Evolutionary conservation across 2,113 vertebrate species (phyloP).

Genomic region (Opisthocomus hoazin): DNA sequence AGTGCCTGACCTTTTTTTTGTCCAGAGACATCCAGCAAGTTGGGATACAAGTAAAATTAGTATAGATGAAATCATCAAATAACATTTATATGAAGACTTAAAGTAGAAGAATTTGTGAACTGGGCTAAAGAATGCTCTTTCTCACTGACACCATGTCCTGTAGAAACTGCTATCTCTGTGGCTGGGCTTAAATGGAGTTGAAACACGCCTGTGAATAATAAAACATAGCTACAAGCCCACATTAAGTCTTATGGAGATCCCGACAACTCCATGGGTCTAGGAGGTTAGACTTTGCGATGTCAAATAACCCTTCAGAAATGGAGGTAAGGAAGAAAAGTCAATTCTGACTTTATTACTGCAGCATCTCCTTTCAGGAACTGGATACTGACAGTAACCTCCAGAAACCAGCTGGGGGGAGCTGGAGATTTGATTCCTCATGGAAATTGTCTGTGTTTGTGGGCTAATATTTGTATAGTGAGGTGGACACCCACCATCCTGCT

Average conservation of each 20-base stretch:
- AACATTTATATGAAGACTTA: not conserved
- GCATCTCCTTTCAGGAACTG: not conserved
- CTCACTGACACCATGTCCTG: not conserved
- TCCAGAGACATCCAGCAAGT: not conserved
- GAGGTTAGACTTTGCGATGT: not conserved
- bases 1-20: too few species aligned
- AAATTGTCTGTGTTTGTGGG: not conserved
- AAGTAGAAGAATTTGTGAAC: not conserved
- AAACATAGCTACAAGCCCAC: not conserved
- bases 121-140: not conserved
- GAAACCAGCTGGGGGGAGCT: not conserved
- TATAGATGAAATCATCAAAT: not conserved
- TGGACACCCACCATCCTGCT: not conserved
- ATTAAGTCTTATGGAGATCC: not conserved
- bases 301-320: not conserved
- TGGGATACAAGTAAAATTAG: not conserved
- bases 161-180: not conserved
- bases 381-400: not conserved
- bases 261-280: not conserved
- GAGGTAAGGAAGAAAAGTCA: not conserved
- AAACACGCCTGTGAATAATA: not conserved
- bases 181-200: not conserved
- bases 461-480: not conserved
- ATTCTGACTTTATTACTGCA: not conserved
- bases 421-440: not conserved